phyloP scores from a whole-genome alignment of 2,888 invertebrate species.

The Spialia ferax region DNA sequence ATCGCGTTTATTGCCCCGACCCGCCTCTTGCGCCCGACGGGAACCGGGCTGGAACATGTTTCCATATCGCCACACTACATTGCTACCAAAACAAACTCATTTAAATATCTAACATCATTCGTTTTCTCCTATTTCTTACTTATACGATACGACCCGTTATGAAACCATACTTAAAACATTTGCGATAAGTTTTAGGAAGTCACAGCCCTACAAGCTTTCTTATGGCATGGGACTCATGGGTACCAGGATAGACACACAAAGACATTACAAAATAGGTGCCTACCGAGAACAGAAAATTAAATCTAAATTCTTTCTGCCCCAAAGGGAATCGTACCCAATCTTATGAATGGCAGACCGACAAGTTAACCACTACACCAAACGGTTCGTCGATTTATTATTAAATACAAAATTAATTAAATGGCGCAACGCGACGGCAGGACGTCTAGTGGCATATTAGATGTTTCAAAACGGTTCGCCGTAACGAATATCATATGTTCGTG shows the following conservation, averaged over 20 bases:
- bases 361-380: too few relatives aligned
- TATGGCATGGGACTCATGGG: too few relatives aligned
- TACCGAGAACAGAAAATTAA: too few relatives aligned
- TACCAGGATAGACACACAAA: too few relatives aligned
- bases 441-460: constrained; percentile 33
- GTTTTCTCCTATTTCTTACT: background rate
- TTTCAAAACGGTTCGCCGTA: constrained; percentile 57
- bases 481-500: constrained; percentile 73
- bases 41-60: constrained; percentile 61
- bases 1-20: constrained; percentile 81
- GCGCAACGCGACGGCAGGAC: background rate
- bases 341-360: too few relatives aligned
- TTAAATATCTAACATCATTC: constrained; percentile 10
- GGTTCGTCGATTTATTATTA: too few relatives aligned
- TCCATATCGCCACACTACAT: constrained; percentile 44
- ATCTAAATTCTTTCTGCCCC: too few relatives aligned
- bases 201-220: too few relatives aligned
- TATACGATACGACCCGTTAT: background rate
- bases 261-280: too few relatives aligned
- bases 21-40: constrained; percentile 72
- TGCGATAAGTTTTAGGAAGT: background rate
- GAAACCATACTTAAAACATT: background rate
- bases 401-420: background rate
- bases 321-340: too few relatives aligned
- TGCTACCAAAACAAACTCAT: constrained; percentile 54